Conservation (phyloP, 2,797 vertebrate genomes). For the Lates japonicus region DNA sequence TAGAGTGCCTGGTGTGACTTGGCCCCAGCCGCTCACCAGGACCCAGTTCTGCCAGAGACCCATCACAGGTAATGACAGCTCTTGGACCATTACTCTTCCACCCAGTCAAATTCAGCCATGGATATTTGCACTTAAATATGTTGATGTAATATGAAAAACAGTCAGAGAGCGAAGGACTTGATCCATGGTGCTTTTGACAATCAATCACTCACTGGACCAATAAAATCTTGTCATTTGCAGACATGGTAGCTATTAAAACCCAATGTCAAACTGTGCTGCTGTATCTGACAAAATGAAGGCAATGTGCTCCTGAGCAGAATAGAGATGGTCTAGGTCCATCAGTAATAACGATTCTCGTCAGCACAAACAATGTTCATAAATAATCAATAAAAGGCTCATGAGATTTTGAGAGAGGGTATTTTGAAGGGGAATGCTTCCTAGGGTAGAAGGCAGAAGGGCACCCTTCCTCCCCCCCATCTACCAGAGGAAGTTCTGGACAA, state of each 20-base stretch:
- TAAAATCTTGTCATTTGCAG: constrained; percentile 63
- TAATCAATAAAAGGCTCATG: constrained; percentile 1
- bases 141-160: constrained; percentile 58
- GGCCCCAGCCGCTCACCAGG: constrained; percentile 47
- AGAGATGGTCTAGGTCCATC: constrained; percentile 1
- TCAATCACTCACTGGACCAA: constrained; percentile 55
- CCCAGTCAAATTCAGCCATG: constrained; percentile 45
- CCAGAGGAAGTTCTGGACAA: constrained; percentile 79
- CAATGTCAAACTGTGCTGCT: constrained; percentile 39
- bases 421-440: constrained; percentile 50
- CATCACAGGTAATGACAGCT: constrained; percentile 59
- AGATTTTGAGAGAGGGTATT: constrained; percentile 30
- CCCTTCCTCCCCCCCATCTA: constrained; percentile 21
- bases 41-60: constrained; percentile 48
- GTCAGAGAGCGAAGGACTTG: constrained; percentile 41
- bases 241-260: constrained; percentile 36
- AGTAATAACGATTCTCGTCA: constrained; percentile 21
- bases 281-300: not conserved
- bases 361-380: constrained; percentile 16
- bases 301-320: not conserved
- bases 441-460: constrained; percentile 19
- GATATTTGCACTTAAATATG: constrained; percentile 59
- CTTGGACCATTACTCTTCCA: constrained; percentile 45
- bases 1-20: constrained; percentile 39
- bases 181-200: constrained; percentile 47